phyloP scores from a whole-genome alignment of 1,140 invertebrate genomes.

The Plodia interpunctella region DNA sequence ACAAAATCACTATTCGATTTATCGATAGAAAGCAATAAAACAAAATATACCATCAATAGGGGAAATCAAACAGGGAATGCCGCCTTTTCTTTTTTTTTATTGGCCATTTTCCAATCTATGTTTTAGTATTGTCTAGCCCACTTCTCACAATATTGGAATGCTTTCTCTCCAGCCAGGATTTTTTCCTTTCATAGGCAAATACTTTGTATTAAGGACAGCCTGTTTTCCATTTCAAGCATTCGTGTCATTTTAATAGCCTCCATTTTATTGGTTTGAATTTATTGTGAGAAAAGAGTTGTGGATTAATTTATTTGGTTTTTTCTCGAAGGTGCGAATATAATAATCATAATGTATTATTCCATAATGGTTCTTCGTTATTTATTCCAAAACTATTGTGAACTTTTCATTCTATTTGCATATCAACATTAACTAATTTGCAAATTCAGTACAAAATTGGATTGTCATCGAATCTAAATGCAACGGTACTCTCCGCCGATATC shows the following conservation, averaged over 20 bases:
- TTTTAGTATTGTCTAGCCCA: constrained; percentile 1
- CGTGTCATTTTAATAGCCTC: not conserved
- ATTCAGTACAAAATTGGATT: no score
- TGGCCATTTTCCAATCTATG: constrained; percentile 2
- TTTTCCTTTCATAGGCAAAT: constrained; percentile 4
- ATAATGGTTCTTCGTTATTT: no score
- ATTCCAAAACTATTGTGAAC: no score
- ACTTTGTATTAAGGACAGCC: not conserved
- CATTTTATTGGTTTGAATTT: no score
- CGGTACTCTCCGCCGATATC: not conserved
- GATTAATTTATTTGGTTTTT: no score
- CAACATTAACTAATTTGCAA: no score
- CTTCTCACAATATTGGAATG: constrained; percentile 4
- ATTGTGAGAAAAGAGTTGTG: no score
- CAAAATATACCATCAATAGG: constrained; percentile 1
- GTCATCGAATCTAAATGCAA: not conserved
- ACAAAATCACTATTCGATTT: not conserved
- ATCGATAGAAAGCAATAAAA: constrained; percentile 2
- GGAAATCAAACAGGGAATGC: constrained; percentile 1
- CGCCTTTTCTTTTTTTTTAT: not conserved
- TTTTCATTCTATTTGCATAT: no score
- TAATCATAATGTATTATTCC: no score
- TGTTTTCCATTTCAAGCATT: not conserved
- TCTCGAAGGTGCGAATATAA: no score
- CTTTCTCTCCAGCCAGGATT: not conserved